Percentiles rank a stretch among this genome's conserved stretches.
Evolutionary conservation across 2,888 invertebrate species (phyloP).

Genomic region (Parthenolecanium corni): DNA sequence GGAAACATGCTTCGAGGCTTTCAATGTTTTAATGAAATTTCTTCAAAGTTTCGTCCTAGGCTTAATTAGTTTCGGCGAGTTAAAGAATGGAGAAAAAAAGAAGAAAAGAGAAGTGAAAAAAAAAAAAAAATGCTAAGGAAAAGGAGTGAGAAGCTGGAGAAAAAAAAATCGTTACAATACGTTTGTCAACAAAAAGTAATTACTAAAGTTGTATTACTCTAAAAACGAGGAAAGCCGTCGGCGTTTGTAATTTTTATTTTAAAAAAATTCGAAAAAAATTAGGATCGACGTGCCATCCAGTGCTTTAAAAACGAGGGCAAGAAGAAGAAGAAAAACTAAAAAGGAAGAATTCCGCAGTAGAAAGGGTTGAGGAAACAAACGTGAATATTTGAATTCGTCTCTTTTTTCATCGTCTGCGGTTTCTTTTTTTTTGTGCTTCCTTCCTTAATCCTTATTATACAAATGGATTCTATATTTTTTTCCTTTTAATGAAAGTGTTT

Average conservation of each 20-base stretch:
- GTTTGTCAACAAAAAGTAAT: slow-evolving; percentile 29
- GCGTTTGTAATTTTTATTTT: slow-evolving; percentile 14
- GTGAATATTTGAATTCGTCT: not conserved
- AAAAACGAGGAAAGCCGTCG: slow-evolving; percentile 11
- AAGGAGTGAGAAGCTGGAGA: not conserved
- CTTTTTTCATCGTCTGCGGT: no score
- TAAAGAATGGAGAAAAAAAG: not conserved
- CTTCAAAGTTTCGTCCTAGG: slow-evolving; percentile 20
- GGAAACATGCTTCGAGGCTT: slow-evolving; percentile 21
- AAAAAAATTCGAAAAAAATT: slow-evolving; percentile 1
- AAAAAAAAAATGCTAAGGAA: not conserved
- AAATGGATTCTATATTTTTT: no score
- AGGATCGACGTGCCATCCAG: no score
- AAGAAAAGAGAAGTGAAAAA: not conserved
- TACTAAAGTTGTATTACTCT: slow-evolving; percentile 24
- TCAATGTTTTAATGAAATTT: slow-evolving; percentile 28
- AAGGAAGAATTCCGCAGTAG: not conserved
- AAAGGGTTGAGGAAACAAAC: not conserved
- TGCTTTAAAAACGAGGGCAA: no score
- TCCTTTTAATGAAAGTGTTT: no score
- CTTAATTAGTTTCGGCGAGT: slow-evolving; percentile 21
- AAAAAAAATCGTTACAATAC: slow-evolving; percentile 27
- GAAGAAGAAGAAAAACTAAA: not conserved
- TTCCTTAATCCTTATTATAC: no score
- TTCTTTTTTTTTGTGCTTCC: no score